Evolutionary conservation across 1,140 invertebrate genomes (phyloP).

Genomic region (Heliconius congener): DNA sequence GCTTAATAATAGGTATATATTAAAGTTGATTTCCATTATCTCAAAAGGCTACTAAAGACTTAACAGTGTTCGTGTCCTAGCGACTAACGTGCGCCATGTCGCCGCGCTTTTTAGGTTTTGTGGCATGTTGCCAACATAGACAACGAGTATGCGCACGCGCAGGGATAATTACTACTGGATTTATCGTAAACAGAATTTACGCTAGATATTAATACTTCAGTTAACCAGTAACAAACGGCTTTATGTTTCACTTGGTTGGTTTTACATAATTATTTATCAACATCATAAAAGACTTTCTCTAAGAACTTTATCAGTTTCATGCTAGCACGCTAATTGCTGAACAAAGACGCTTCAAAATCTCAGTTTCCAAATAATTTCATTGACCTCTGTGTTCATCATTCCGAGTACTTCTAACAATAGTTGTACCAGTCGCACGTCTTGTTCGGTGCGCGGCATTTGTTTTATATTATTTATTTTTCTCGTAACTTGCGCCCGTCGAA

Average conservation of each 20-base stretch:
- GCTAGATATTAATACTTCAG: conserved; percentile 21
- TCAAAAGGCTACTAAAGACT: conserved; percentile 12
- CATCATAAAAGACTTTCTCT: background rate
- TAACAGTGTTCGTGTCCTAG: conserved; percentile 35
- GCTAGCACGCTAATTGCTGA: conserved; percentile 42
- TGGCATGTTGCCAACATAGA: conserved; percentile 46
- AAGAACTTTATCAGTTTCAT: conserved; percentile 11
- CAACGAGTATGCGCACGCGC: conserved; percentile 26
- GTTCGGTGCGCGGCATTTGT: conserved; percentile 38
- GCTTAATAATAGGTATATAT: background rate
- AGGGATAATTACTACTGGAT: conserved; percentile 37
- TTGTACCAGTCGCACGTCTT: conserved; percentile 45
- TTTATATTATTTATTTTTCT: conserved; percentile 66
- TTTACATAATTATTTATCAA: background rate
- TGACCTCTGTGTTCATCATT: conserved; percentile 47
- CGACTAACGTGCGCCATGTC: conserved; percentile 40
- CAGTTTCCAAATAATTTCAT: conserved; percentile 44
- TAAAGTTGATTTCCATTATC: background rate
- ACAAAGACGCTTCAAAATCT: conserved; percentile 55
- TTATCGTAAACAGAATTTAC: conserved; percentile 41
- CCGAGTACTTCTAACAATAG: conserved; percentile 52
- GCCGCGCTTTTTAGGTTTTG: conserved; percentile 35
- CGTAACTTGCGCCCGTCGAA: conserved; percentile 56
- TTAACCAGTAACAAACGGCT: conserved; percentile 16
- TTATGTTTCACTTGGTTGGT: background rate